Percentiles rank a stretch among this genome's conserved stretches.
phyloP scores from a whole-genome alignment of 2,113 vertebrate genomes.

The Myrmophylax atrothorax region DNA sequence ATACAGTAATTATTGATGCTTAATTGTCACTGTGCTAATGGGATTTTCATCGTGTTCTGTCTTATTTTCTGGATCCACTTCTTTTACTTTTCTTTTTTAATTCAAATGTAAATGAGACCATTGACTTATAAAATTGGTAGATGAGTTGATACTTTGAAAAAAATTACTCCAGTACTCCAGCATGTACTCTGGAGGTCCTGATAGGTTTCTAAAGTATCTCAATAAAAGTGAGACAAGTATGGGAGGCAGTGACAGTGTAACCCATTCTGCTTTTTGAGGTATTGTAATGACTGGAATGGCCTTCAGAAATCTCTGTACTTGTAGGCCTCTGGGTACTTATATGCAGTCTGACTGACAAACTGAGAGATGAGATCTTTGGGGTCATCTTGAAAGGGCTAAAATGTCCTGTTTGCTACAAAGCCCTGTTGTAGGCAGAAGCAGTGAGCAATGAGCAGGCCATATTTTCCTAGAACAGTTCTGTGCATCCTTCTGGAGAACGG shows the following conservation, averaged over 20 bases:
- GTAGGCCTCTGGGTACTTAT: not conserved
- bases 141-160: not conserved
- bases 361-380: not conserved
- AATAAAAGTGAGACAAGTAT: not conserved
- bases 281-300: not conserved
- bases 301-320: not conserved
- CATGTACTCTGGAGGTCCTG: not conserved
- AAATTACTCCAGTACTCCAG: not conserved
- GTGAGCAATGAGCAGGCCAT: not conserved
- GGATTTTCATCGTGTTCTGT: not conserved
- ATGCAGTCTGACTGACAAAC: not conserved
- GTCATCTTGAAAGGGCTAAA: not conserved
- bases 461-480: not conserved
- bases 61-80: not conserved
- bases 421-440: not conserved
- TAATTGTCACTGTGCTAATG: not conserved
- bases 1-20: rapidly evolving
- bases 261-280: not conserved
- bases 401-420: not conserved
- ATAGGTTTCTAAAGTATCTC: not conserved
- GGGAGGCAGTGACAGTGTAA: not conserved
- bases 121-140: not conserved
- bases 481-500: not conserved
- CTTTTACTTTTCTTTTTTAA: not conserved
- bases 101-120: not conserved